Percentiles rank a stretch among this genome's conserved stretches.
phyloP scores from a whole-genome alignment of 1,140 invertebrate species.

The Nasonia longicornis region DNA sequence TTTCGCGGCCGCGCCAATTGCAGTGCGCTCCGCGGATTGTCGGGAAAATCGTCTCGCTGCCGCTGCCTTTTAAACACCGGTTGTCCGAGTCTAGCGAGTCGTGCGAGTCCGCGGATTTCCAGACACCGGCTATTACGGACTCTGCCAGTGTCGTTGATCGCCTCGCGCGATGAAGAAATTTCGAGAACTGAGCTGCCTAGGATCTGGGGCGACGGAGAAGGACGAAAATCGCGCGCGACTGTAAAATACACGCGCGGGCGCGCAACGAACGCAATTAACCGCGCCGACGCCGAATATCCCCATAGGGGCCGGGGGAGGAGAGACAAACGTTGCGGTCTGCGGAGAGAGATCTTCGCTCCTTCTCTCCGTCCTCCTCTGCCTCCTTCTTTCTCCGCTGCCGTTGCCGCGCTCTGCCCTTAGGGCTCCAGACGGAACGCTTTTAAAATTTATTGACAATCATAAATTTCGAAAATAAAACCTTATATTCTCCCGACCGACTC shows the following conservation, averaged over 20 bases:
- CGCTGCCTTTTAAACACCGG: conserved; percentile 31
- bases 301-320: conserved; percentile 57
- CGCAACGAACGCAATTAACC: conserved; percentile 67
- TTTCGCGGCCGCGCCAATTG: conserved; percentile 52
- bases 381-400: not conserved
- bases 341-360: conserved; percentile 39
- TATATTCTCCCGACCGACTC: conserved; percentile 64
- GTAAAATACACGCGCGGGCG: conserved; percentile 65
- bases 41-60: conserved; percentile 35
- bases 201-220: conserved; percentile 49
- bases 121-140: not conserved
- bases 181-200: too few species aligned
- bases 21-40: not conserved
- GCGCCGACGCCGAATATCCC: conserved; percentile 61
- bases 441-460: conserved; percentile 73
- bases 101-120: conserved; percentile 1
- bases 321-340: conserved; percentile 49
- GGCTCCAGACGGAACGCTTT: conserved; percentile 71
- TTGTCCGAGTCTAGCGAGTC: conserved; percentile 33
- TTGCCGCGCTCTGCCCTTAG: conserved; percentile 61
- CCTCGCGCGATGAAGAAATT: not conserved
- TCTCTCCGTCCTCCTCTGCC: conserved; percentile 37
- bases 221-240: conserved; percentile 62
- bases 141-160: not conserved
- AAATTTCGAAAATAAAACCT: conserved; percentile 72